These are phyloP conservation scores for Pavo muticus DNA, from an alignment of 2,113 vertebrate species.

Conservation along the genomic window DNA sequence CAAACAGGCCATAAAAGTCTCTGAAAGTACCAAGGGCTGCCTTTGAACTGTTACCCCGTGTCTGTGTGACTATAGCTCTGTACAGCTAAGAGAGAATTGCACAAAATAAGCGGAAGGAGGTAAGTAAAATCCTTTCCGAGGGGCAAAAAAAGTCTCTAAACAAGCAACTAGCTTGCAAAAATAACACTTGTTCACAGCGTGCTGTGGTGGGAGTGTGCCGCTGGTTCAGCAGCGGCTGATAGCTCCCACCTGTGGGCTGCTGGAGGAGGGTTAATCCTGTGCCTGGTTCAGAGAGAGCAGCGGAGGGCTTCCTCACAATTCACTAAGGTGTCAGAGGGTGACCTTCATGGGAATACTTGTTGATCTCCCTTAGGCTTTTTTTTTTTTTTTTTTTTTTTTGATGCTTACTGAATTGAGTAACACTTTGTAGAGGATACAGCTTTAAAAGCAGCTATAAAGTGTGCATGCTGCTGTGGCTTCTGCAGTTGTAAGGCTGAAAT, in stretches of 20 bases:
- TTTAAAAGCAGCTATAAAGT: background rate
- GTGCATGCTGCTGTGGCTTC: background rate
- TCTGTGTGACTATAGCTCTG: constrained; percentile 9
- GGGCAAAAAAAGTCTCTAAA: background rate
- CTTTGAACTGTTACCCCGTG: background rate
- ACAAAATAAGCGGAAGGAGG: background rate
- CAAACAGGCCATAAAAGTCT: background rate
- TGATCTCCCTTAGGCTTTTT: background rate
- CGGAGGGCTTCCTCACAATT: constrained; percentile 12
- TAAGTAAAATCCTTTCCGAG: constrained; percentile 13
- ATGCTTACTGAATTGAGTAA: background rate
- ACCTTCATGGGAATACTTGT: background rate
- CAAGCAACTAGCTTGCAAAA: background rate
- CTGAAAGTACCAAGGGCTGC: background rate
- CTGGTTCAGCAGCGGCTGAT: background rate
- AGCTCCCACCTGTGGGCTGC: background rate
- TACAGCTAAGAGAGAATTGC: background rate
- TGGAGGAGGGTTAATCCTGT: background rate
- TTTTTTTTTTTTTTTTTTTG: constrained; percentile 22
- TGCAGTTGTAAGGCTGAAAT: background rate
- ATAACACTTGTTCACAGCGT: background rate
- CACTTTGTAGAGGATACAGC: background rate
- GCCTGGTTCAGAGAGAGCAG: background rate
- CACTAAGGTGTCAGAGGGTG: background rate
- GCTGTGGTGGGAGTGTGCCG: background rate